Conservation (phyloP, 1,140 invertebrate species). For the Pemphigus obesinymphae region DNA sequence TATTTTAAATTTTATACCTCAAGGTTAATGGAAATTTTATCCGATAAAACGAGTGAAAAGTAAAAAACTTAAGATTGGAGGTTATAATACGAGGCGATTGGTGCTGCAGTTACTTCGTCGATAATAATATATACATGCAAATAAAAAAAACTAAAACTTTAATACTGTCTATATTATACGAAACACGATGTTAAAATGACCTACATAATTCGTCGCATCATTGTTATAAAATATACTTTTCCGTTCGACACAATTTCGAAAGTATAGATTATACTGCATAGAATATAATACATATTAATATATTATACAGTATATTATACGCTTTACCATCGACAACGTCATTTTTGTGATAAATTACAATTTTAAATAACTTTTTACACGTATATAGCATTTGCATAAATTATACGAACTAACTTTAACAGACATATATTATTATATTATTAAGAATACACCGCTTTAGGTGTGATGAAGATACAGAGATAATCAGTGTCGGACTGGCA, state of each 20-base stretch:
- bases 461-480: too few relatives aligned
- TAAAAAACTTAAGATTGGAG: too few relatives aligned
- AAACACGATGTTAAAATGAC: neutral
- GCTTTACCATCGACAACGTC: neutral
- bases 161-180: neutral
- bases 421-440: neutral
- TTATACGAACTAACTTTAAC: neutral
- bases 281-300: neutral
- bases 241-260: neutral
- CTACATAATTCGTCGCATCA: neutral
- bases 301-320: too few relatives aligned
- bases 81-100: too few relatives aligned
- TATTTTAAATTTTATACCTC: neutral
- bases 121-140: neutral
- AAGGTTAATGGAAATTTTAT: too few relatives aligned
- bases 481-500: too few relatives aligned
- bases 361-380: slow-evolving; percentile 3
- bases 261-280: neutral
- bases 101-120: neutral
- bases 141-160: neutral
- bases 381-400: neutral
- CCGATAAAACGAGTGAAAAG: too few relatives aligned
- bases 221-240: neutral
- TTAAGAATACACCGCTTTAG: too few relatives aligned
- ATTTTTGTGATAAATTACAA: neutral